Conservation (phyloP, 1,140 invertebrate species). For the Euschistus heros region DNA sequence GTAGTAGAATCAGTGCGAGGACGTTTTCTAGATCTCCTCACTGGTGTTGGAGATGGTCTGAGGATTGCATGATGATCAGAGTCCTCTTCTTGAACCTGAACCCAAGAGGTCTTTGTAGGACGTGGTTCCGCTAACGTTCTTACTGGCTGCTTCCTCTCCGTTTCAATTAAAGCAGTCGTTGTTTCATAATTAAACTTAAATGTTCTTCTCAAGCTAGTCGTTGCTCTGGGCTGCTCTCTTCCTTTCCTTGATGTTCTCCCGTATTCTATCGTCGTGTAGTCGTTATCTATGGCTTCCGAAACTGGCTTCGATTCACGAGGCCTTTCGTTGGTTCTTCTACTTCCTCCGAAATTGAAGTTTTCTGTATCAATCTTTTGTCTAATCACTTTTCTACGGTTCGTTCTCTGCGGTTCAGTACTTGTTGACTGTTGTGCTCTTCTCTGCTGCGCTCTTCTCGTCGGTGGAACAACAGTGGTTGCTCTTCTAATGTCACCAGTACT, state of each 20-base stretch:
- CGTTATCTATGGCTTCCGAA: slow-evolving; percentile 12
- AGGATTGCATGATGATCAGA: no score
- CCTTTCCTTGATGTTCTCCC: neutral
- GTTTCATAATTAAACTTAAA: slow-evolving; percentile 9
- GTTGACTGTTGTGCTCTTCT: neutral
- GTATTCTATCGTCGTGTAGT: slow-evolving; percentile 16
- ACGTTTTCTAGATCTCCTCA: no score
- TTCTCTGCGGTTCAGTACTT: no score
- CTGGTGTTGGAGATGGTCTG: no score
- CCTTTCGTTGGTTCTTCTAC: neutral
- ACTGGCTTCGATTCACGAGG: slow-evolving; percentile 10
- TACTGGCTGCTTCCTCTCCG: neutral
- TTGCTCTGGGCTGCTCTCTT: slow-evolving; percentile 2
- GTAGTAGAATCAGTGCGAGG: neutral
- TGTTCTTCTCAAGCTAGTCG: neutral
- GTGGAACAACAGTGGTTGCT: neutral
- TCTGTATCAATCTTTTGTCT: slow-evolving; percentile 4
- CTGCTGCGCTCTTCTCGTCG: neutral
- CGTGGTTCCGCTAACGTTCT: no score
- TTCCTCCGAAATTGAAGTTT: neutral
- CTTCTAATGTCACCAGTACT: neutral
- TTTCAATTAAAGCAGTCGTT: neutral
- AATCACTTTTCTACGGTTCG: no score
- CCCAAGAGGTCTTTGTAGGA: no score
- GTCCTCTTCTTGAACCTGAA: no score